Evolutionary conservation across 1,140 invertebrate genomes (phyloP).

Genomic region (Calliopsis andreniformis): DNA sequence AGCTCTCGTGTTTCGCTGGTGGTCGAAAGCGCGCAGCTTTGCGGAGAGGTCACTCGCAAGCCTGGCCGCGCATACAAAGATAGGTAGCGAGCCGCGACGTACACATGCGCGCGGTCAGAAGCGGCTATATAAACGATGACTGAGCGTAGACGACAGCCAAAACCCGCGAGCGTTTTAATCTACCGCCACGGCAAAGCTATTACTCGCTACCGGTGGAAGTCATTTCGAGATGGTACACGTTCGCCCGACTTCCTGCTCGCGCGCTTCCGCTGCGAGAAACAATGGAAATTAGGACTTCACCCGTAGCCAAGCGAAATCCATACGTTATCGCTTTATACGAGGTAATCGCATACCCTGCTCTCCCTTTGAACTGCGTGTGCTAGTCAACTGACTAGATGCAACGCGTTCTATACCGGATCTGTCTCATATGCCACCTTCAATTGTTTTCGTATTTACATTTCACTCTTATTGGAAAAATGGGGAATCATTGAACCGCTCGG

Average conservation of each 20-base stretch:
- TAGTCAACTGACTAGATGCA: background rate
- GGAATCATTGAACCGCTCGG: no score
- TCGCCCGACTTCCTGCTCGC: constrained; percentile 44
- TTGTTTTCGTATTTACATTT: no score
- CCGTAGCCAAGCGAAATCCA: constrained; percentile 19
- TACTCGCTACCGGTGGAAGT: constrained; percentile 57
- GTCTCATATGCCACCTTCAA: no score
- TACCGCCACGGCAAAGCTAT: constrained; percentile 57
- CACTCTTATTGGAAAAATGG: background rate
- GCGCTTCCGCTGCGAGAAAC: constrained; percentile 46
- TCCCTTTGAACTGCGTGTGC: background rate
- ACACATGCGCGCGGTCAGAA: background rate
- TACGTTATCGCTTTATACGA: constrained; percentile 19
- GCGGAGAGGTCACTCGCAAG: constrained; percentile 32
- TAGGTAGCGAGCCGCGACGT: background rate
- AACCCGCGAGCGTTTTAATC: constrained; percentile 66
- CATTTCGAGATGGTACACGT: constrained; percentile 53
- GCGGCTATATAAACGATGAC: constrained; percentile 57
- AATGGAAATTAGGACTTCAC: constrained; percentile 62
- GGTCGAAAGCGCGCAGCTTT: constrained; percentile 51
- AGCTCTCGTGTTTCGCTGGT: constrained; percentile 39
- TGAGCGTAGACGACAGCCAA: constrained; percentile 50
- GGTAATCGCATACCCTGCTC: background rate
- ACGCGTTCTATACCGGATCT: background rate
- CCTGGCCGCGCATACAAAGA: constrained; percentile 38